Evolutionary conservation across 2,113 vertebrate species (phyloP).

Genomic region (Tragelaphus buxtoni): DNA sequence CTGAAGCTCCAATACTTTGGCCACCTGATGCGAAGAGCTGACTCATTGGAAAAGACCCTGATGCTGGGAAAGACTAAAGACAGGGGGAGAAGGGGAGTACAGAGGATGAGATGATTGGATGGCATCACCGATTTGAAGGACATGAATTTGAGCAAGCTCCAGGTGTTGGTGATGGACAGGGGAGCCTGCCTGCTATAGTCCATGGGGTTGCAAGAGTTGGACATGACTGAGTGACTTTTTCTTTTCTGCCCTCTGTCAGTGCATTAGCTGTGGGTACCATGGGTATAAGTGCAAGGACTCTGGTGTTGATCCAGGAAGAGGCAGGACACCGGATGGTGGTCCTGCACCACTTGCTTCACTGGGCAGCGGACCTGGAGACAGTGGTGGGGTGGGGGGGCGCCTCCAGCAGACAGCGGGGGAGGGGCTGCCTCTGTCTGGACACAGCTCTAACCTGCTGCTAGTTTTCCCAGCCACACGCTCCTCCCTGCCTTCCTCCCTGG

Average conservation of each 20-base stretch:
- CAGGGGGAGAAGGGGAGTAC: not conserved
- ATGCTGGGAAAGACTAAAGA: not conserved
- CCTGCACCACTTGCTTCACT: rapidly evolving
- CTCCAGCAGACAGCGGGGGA: rapidly evolving
- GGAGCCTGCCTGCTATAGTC: not conserved
- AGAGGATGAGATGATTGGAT: not conserved
- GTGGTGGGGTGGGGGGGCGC: rapidly evolving
- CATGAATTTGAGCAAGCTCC: not conserved
- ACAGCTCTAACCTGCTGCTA: too few relatives aligned
- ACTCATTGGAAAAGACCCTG: not conserved
- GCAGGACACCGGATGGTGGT: not conserved
- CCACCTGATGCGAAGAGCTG: too few relatives aligned
- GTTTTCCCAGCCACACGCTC: rapidly evolving
- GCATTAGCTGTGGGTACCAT: not conserved
- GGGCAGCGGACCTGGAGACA: not conserved
- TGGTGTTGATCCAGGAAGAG: not conserved
- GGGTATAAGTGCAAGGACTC: not conserved
- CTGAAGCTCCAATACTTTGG: too few relatives aligned
- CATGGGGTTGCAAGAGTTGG: not conserved
- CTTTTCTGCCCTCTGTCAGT: not conserved
- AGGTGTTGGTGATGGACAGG: not conserved
- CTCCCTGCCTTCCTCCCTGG: not conserved
- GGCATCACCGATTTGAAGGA: rapidly evolving
- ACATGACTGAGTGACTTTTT: not conserved
- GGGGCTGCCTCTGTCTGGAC: not conserved